Evolutionary conservation across 30 jellyfish, hydroid and myxozoan species (phyloP).

Genomic region (Rhopilema esculentum): DNA sequence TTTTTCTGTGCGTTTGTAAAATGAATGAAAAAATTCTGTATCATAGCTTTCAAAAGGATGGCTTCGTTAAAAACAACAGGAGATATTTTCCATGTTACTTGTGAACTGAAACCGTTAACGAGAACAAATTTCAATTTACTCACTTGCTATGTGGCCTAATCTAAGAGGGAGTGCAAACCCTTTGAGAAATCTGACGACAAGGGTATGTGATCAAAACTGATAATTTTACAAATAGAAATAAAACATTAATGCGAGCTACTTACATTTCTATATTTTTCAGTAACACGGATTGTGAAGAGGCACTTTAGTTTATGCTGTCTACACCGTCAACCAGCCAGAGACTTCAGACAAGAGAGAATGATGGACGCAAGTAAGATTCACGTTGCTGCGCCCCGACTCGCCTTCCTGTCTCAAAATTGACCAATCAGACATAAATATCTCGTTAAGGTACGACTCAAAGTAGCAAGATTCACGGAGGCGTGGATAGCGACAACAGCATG

Average conservation of each 20-base stretch:
- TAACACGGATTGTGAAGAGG: not conserved
- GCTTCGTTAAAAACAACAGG: too few relatives aligned
- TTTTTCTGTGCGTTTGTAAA: not conserved
- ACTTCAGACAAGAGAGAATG: not conserved
- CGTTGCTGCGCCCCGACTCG: constrained; percentile 45
- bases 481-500: constrained; percentile 27
- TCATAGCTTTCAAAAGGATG: not conserved
- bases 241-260: not conserved
- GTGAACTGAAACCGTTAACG: too few relatives aligned
- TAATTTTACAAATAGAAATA: not conserved
- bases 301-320: not conserved
- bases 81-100: too few relatives aligned
- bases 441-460: constrained; percentile 7
- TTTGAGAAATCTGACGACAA: not conserved
- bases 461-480: constrained; percentile 56
- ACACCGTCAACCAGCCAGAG: not conserved
- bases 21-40: not conserved
- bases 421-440: constrained; percentile 31
- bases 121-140: not conserved
- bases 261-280: not conserved
- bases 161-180: not conserved
- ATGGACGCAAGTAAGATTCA: constrained; percentile 14
- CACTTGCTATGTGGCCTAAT: not conserved
- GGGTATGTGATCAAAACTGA: not conserved
- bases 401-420: constrained; percentile 42